Evolutionary conservation across 2,888 invertebrate species (phyloP), one percentile per base, ranked within the genome.

Genomic region (Stenotaenia linearis): DNA sequence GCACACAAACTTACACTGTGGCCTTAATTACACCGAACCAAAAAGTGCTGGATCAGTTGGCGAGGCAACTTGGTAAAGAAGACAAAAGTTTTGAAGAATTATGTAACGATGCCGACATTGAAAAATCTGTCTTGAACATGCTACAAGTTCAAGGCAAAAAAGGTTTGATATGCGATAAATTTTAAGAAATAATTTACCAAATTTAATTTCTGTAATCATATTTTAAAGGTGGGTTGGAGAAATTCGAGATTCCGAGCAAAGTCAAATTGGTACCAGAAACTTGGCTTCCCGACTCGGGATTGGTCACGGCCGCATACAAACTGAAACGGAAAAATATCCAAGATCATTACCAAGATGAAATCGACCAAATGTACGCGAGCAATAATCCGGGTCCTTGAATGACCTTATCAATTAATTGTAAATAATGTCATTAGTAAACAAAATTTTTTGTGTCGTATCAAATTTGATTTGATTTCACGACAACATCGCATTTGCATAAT

Each of bases 261-360:
- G 90, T 97, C 79, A 93, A 93, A 86, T 89, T 98, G 80, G 94
- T 94, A 86, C 90, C 92, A 78, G 98, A 98, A 84, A 92, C 94
- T 81, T 99, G 98, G 98, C 95, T 97, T 0, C 98, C 98, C 0
- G 98, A 98, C 86, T 94, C 93, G 91, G 98, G 97, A 80, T 90
- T 98, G 77, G 96, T 98, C 10, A 99, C 98, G 37, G 98, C 98
- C 82, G 98, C 98, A 79, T 96, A 98, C 89, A 99, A 99, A 89
- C 90, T 98, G 86, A 98, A 97, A 88, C 90, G 98, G 85, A 97
- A 96, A 90, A 95, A 95, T 87, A 97, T 98, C 84, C 95, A 97
- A 88, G 94, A 95, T 83, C 90, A 92, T 84, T 98, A 97, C 89
- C 92, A 95, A 87, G 91, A 92, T 83, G 95, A 96, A 88, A 95